Evolutionary conservation across 2,113 vertebrate genomes (phyloP).

Genomic region (Hippocampus zosterae): DNA sequence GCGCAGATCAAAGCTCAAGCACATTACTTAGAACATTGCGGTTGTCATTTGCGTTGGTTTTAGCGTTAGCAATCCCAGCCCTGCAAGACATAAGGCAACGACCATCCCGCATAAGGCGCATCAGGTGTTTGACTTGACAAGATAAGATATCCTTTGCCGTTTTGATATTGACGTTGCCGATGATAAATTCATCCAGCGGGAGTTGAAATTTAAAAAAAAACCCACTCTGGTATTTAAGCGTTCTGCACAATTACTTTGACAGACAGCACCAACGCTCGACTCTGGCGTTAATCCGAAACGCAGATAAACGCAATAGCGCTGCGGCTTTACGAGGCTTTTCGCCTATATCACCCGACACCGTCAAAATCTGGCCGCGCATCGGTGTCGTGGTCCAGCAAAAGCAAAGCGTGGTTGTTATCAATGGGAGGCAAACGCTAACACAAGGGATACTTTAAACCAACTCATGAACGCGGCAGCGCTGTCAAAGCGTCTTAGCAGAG

Average conservation of each 20-base stretch:
- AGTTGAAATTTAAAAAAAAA: background rate
- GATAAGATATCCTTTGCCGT: too few species aligned
- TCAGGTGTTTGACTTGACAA: background rate
- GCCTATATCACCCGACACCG: constrained; percentile 1
- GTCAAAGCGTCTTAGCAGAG: background rate
- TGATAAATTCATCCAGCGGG: background rate
- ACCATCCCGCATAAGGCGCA: background rate
- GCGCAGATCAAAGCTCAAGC: too few species aligned
- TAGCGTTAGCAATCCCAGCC: too few species aligned
- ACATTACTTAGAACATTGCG: too few species aligned
- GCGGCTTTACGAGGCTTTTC: background rate
- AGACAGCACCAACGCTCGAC: background rate
- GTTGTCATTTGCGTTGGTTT: too few species aligned
- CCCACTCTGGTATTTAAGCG: background rate
- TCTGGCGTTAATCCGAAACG: background rate
- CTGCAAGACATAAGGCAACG: too few species aligned
- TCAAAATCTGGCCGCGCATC: background rate
- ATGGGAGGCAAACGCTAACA: background rate
- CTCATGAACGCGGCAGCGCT: background rate
- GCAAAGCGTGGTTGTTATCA: background rate
- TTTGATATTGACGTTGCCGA: too few species aligned
- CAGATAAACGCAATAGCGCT: background rate
- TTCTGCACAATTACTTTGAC: background rate
- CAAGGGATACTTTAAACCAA: background rate
- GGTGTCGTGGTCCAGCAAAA: background rate